Evolutionary conservation across 1,140 invertebrate genomes (phyloP).

Genomic region (roundworm (Caenorhabditis elegans)): WBcel235 BX284603.4:4031001-4031500

Average conservation of each 20-base stretch:
- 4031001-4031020: too few species aligned
- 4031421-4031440: slow-evolving; percentile 93
- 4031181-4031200: slow-evolving; percentile 77
- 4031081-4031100: slow-evolving; percentile 72
- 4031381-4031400: slow-evolving; percentile 78
- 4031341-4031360: slow-evolving; percentile 87
- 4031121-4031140: slow-evolving; percentile 79
- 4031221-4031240: neutral
- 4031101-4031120: slow-evolving; percentile 76
- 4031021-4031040: too few species aligned
- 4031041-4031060: too few species aligned
- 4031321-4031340: slow-evolving; percentile 46
- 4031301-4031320: too few species aligned
- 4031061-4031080: too few species aligned
- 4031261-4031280: too few species aligned
- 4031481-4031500: slow-evolving; percentile 81
- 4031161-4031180: slow-evolving; percentile 82
- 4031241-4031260: too few species aligned
- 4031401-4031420: slow-evolving; percentile 83
- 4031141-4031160: slow-evolving; percentile 80
- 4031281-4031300: too few species aligned
- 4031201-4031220: slow-evolving; percentile 78
- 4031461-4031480: slow-evolving; percentile 79
- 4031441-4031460: slow-evolving; percentile 83
- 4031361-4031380: slow-evolving; percentile 79